Evolutionary conservation across 2,888 invertebrate genomes (phyloP), one percentile per base, ranked within the genome.

Genomic region (Latrodectus hesperus): DNA sequence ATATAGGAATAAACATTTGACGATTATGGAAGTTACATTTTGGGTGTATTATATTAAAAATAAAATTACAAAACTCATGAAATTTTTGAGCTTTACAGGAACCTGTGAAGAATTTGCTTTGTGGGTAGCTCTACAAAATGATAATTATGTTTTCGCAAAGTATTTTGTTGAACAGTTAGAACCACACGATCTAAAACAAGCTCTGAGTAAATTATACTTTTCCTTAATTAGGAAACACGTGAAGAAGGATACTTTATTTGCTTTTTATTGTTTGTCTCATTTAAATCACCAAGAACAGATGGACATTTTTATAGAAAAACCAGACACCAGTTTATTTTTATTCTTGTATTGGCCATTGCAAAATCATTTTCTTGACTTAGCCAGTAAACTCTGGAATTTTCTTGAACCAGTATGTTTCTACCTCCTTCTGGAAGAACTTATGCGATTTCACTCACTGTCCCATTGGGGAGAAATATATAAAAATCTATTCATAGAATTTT

Each of bases 31-130:
- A 22, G 26, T 73, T 14, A 73, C 16, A 26, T 73, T 55, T 73
- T 73, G 73, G 73, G n/a, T 73, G 53, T 73, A 16, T 12, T 55
- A 73, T 26, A 12, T 73, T 22, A 55, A 55, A 60, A 10, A 73
- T 14, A 22, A 55, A 17, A 26, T 26, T 11, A 22, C 10, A 14
- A 22, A 9, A 12, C 16, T 73, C 10, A 73, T 73, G 73, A 22
- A 55, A 38, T 26, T 53, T 4, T 9, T 73, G 2, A 22, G 53
- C 3, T 73, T 53, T 22, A 60, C 26, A 22, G 73, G 73, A 12
- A 17, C 4, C 8, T 26, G 16, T 16, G 73, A 73, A 53, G 17
- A 26, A 14, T 73, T 55, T 55, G 73, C 55, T 22, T 52, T 55
- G 3, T 14, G 22, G 52, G 16, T 55, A 26, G 22, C 55, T 17